Conservation (phyloP, 2,797 vertebrate species). For the Smutsia gigantea region DNA sequence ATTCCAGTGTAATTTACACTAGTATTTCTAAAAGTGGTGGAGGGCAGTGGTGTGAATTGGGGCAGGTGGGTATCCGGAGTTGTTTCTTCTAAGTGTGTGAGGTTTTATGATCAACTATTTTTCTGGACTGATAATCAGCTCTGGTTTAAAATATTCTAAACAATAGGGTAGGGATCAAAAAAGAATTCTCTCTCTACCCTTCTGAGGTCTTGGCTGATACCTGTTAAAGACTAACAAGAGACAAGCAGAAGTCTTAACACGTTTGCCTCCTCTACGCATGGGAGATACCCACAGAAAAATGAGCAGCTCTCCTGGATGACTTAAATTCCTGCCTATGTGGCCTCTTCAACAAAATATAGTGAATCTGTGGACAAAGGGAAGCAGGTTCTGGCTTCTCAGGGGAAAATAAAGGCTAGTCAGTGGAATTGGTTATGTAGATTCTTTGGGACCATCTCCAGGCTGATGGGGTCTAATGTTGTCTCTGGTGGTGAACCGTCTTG, state of each 20-base stretch:
- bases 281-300: too few species aligned
- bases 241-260: background rate
- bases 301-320: background rate
- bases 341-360: background rate
- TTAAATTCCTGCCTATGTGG: background rate
- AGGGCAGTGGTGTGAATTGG: too few species aligned
- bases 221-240: background rate
- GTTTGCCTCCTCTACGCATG: fast-evolving
- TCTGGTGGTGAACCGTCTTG: background rate
- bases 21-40: background rate
- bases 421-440: background rate
- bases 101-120: too few species aligned
- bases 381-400: background rate
- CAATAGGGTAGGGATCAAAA: too few species aligned
- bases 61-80: too few species aligned
- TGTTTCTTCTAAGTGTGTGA: too few species aligned
- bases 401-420: background rate
- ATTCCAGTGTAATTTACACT: background rate
- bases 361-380: background rate
- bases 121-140: too few species aligned
- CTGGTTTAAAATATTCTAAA: background rate
- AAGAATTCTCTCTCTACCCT: background rate
- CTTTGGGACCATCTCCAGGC: background rate
- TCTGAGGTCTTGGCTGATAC: background rate
- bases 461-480: fast-evolving